Conservation (phyloP, 1,140 invertebrate species). For the Venturia canescens region DNA sequence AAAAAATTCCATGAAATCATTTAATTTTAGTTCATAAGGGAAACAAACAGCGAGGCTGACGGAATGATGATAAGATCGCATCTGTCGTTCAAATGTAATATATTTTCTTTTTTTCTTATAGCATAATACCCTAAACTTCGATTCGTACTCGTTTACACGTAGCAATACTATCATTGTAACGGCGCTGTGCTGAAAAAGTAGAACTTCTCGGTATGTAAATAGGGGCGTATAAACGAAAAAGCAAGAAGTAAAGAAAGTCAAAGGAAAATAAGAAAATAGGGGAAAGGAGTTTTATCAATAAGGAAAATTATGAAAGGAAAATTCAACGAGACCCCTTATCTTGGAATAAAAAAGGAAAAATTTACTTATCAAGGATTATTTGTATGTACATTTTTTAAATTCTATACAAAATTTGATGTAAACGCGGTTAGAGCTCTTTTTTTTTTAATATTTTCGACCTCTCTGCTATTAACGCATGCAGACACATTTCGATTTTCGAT, state of each 20-base stretch:
- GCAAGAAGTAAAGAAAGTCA: no score
- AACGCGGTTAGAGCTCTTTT: neutral
- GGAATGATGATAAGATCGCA: no score
- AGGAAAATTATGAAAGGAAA: neutral
- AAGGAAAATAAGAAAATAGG: no score
- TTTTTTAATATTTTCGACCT: neutral
- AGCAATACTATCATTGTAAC: no score
- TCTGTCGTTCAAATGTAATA: slow-evolving; percentile 11
- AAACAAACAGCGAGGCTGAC: neutral
- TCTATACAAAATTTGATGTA: slow-evolving; percentile 60
- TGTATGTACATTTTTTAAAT: slow-evolving; percentile 50
- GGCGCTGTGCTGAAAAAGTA: no score
- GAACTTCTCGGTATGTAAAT: no score
- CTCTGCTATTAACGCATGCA: no score
- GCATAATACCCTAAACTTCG: neutral
- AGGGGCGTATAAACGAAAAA: no score
- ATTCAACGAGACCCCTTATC: neutral
- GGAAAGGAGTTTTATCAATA: no score
- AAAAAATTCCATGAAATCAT: slow-evolving; percentile 28
- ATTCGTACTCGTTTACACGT: no score
- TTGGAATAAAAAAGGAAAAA: neutral
- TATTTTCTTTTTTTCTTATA: slow-evolving; percentile 4
- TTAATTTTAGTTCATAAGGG: slow-evolving; percentile 40
- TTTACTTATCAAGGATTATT: slow-evolving; percentile 15
- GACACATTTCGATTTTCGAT: no score